Evolutionary conservation across 2,888 invertebrate species (phyloP), one percentile per base, ranked within the genome.

Genomic region (Latrodectus elegans): DNA sequence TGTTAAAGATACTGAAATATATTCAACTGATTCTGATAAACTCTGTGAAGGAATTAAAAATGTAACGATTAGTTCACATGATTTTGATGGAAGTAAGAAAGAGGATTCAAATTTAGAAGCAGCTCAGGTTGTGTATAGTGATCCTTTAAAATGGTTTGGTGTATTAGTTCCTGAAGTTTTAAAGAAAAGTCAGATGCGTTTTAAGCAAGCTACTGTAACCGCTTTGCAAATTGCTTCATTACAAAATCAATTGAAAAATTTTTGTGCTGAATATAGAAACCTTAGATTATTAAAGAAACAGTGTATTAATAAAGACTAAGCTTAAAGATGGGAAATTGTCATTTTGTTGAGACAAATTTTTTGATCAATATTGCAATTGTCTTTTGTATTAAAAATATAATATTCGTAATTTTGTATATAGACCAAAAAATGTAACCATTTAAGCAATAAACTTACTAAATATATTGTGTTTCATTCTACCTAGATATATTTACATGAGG

Each of bases 71-170:
- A 49, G n/a, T 51, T 26, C 55, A 38, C 38, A 38, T 38, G 38
- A 38, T 38, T 12, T 64, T 17, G 4, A n/a, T 17, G 71, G 70
- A 14, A 60, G 38, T 15, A 55, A 79, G 38, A 52, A 8, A n/a
- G 79, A 49, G 17, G 12, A n/a, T 74, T 52, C 38, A 11, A 26
- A 52, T 51, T 14, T 49, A 26, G 10, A 60, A 60, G 60, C 8
- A 4, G 0, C 12, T 55, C 55, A 55, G 15, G 12, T 55, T 14
- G 15, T 55, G 55, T 65, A 11, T 38, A 53, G 10, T 15, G 84
- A 97, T 92, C 97, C 97, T 0, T 92, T 97, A 53, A 95, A 94
- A 89, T 97, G 97, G 97, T 97, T 97, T 93, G 97, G 97, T 14
- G 94, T 96, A 65, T 92, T 97, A 60, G 96, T 97, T 0, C 97